These are phyloP conservation scores for Chlorops oryzae DNA, from an alignment of 1,140 invertebrate genomes.

Conservation along the genomic window DNA sequence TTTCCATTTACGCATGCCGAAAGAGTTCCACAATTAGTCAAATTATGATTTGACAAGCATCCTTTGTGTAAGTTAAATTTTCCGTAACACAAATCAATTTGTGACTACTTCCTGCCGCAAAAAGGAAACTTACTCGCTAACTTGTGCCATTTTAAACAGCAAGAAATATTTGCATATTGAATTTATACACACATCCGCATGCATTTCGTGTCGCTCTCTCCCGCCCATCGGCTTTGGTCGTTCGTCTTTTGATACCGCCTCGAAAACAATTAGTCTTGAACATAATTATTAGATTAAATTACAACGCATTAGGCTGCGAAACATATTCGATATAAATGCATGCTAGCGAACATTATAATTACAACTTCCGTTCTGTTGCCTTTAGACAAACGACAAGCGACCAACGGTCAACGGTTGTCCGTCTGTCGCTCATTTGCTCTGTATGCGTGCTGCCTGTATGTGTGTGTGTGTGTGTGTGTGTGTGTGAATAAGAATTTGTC, in stretches of 20 bases:
- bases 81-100: too few species aligned
- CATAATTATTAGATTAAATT: slow-evolving; percentile 4
- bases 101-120: too few species aligned
- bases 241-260: background rate
- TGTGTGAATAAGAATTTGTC: slow-evolving; percentile 2
- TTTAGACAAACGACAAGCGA: background rate
- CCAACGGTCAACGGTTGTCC: background rate
- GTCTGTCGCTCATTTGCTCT: background rate
- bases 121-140: too few species aligned
- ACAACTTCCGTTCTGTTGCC: slow-evolving; percentile 7
- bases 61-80: too few species aligned
- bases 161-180: too few species aligned
- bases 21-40: too few species aligned
- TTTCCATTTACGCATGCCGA: too few species aligned
- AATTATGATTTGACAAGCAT: too few species aligned
- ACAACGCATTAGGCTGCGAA: background rate
- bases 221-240: too few species aligned
- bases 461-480: slow-evolving; percentile 6
- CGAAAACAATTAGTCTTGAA: background rate
- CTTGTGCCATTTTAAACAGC: too few species aligned
- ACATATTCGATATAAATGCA: background rate
- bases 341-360: slow-evolving; percentile 11
- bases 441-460: background rate
- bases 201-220: too few species aligned
- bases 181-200: too few species aligned